Base-by-base conservation (phyloP, 2,888 invertebrate species). In the Cyclophora albipunctata region DNA sequence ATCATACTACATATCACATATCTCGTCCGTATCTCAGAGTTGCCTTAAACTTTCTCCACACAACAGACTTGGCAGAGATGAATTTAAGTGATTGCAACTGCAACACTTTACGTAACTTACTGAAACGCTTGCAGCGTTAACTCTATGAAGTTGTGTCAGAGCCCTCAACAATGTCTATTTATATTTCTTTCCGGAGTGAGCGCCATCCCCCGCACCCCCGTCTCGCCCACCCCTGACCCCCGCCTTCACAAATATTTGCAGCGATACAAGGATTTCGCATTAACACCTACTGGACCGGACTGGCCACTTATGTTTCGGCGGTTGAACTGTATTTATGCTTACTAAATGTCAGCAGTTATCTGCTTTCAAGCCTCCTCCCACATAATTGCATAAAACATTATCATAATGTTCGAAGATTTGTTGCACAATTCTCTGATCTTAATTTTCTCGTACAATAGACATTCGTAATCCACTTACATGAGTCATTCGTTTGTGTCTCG, bases 191-290 rank as follows among this genome's bases (percentile, higher is more conserved):
- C 20, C 20, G 20, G 20, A 20, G 20, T 20, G 20, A 20, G 20
- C 20, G 20, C 58, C 57, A 61, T 53, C 45, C 64, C 53, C 59
- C 54, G 44, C 54, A 49, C 52, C 45, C 54, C 51, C 56, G 53
- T 60, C 57, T 60, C 63, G 60, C 52, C 62, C 68, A 65, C 57
- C 57, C 55, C 57, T 51, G 55, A 58, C 53, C 58, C 59, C 72
- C 71, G 72, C 75, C 75, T 75, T 73, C 73, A 67, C 76, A 74
- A 77, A 81, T 78, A 80, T 78, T 77, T 72, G 69, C 65, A 57
- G 66, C 63, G 65, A 59, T 69, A 83, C 82, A 83, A 66, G 80
- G 71, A 66, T 79, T 79, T 80, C 69, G 77, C 83, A 83, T 84
- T 84, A 81, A 72, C 76, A 71, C 73, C 69, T 67, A 75, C 73